A percentile compares a stretch with the other conserved stretches of the same genome.
Conservation (phyloP, 64 coral and sea anemone species). For the Anthopleura sola region DNA sequence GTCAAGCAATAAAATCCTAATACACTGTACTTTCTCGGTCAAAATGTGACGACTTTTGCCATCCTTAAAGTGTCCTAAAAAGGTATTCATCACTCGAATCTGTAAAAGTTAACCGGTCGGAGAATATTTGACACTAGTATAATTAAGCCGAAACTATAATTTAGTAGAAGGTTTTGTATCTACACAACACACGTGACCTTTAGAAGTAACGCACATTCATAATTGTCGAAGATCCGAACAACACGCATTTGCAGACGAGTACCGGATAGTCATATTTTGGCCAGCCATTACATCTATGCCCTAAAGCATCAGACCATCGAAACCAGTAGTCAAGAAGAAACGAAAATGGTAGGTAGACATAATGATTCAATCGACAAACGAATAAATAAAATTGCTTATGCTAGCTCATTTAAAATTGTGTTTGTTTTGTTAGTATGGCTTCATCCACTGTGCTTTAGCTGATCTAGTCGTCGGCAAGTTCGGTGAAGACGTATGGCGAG, state of each 20-base stretch:
- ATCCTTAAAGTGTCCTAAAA: background rate
- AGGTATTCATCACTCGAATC: background rate
- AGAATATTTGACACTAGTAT: constrained; percentile 11
- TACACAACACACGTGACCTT: constrained; percentile 25
- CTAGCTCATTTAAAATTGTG: constrained; percentile 4
- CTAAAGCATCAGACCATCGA: constrained; percentile 3
- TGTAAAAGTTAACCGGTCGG: background rate
- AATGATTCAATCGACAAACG: background rate
- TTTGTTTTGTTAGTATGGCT: constrained; percentile 67
- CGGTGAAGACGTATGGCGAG: constrained; percentile 79
- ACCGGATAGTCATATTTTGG: background rate
- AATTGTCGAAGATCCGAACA: background rate
- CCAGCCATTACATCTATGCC: background rate
- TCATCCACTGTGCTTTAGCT: constrained; percentile 79
- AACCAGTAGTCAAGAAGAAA: background rate
- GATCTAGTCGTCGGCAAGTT: constrained; percentile 85
- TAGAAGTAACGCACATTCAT: constrained; percentile 13
- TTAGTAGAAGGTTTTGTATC: background rate
- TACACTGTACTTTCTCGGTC: background rate
- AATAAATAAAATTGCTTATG: constrained; percentile 7
- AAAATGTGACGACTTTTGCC: background rate
- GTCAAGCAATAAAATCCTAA: background rate
- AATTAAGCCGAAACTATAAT: background rate
- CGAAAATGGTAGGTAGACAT: constrained; percentile 9
- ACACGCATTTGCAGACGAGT: background rate